A percentile compares a stretch with the other conserved stretches of the same genome.
phyloP scores from a whole-genome alignment of 2,888 invertebrate genomes.

The Alcis repandata region DNA sequence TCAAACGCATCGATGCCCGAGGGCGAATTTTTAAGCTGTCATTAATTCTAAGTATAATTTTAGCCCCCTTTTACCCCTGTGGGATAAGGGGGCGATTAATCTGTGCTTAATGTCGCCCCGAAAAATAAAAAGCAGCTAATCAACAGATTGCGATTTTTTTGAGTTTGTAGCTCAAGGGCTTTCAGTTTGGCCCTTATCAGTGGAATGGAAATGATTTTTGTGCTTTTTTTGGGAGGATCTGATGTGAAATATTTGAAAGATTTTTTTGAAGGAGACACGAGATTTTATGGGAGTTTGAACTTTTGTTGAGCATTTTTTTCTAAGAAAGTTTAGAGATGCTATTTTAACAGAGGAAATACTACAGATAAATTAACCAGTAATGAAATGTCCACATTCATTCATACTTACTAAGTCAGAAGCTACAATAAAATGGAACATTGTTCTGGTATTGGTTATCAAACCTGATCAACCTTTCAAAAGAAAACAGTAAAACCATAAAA shows the following conservation, averaged over 20 bases:
- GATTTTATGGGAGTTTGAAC: no score
- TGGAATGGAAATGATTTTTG: constrained; percentile 44
- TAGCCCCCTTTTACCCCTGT: constrained; percentile 61
- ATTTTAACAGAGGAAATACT: no score
- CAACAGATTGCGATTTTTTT: constrained; percentile 80
- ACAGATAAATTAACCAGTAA: no score
- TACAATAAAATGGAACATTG: no score
- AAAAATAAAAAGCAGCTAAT: constrained; percentile 82
- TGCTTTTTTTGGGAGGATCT: constrained; percentile 16
- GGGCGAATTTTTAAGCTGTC: constrained; percentile 78
- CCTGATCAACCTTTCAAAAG: no score
- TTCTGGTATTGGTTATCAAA: no score
- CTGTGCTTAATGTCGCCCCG: constrained; percentile 83
- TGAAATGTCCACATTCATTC: no score
- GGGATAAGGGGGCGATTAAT: constrained; percentile 80
- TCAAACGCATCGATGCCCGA: constrained; percentile 56
- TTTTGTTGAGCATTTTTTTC: no score
- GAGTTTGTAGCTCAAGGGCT: constrained; percentile 56
- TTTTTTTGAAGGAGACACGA: background rate
- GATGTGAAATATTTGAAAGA: background rate
- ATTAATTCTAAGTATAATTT: constrained; percentile 78
- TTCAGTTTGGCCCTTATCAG: constrained; percentile 48
- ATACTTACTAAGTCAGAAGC: no score
- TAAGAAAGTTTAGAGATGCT: no score
- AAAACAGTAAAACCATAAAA: no score